These are phyloP conservation scores for Autographa gamma DNA, from an alignment of 2,888 invertebrate genomes.

Conservation along the genomic window DNA sequence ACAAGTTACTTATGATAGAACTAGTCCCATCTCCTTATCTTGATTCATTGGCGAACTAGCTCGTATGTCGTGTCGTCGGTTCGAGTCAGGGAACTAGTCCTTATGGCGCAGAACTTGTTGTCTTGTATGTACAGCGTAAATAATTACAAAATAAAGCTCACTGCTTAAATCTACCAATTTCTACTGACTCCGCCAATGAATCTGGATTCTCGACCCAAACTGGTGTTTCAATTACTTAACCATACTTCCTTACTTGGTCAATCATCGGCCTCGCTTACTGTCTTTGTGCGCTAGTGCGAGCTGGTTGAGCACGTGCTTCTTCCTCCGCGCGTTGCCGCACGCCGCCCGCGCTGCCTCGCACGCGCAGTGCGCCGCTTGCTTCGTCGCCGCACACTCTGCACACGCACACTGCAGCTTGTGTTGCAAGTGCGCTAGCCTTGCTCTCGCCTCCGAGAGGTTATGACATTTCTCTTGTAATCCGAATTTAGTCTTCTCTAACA, in stretches of 20 bases:
- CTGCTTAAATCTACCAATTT: slow-evolving; percentile 6
- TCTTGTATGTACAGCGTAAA: slow-evolving; percentile 1
- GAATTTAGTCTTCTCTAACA: slow-evolving; percentile 87
- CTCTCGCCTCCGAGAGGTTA: slow-evolving; percentile 91
- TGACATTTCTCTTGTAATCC: slow-evolving; percentile 91
- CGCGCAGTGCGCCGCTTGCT: slow-evolving; percentile 91
- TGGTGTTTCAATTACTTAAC: slow-evolving; percentile 39
- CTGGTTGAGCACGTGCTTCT: slow-evolving; percentile 71
- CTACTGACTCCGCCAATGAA: slow-evolving; percentile 19
- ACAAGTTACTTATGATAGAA: slow-evolving; percentile 22
- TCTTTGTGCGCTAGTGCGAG: slow-evolving; percentile 58
- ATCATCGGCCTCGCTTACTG: slow-evolving; percentile 60
- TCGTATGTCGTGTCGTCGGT: slow-evolving; percentile 2
- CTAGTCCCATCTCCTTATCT: slow-evolving; percentile 16
- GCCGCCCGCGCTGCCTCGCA: slow-evolving; percentile 91
- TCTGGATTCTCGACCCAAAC: slow-evolving; percentile 22
- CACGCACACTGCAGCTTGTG: slow-evolving; percentile 90
- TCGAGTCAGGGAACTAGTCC: neutral
- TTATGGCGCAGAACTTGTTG: neutral
- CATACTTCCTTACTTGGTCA: slow-evolving; percentile 39
- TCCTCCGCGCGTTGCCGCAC: slow-evolving; percentile 89
- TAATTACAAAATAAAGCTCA: neutral
- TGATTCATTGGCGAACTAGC: slow-evolving; percentile 18
- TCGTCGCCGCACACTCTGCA: slow-evolving; percentile 90
- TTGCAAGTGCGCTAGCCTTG: slow-evolving; percentile 90